phyloP scores from a whole-genome alignment of 2,797 vertebrate genomes.

The Anabacerthia variegaticeps region DNA sequence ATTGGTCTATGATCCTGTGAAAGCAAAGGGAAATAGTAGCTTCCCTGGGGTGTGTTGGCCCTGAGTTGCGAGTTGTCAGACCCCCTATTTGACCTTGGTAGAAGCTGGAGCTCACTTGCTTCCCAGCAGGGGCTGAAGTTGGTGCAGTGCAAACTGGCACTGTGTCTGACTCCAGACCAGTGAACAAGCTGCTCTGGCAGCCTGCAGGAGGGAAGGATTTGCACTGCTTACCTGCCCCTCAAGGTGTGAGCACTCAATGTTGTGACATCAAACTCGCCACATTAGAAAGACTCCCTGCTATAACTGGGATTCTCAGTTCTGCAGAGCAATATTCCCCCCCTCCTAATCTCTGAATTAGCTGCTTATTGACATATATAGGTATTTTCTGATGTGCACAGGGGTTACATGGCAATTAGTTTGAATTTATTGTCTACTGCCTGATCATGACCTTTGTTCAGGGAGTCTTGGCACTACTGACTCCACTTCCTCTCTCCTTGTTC shows the following conservation, averaged over 20 bases:
- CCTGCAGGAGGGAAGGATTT: background rate
- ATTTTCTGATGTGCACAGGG: background rate
- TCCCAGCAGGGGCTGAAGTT: accelerated
- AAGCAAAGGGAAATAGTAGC: background rate
- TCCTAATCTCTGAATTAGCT: background rate
- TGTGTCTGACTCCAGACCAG: background rate
- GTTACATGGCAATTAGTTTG: background rate
- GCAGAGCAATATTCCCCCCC: background rate
- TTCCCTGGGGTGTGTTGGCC: background rate
- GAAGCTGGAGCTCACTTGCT: background rate
- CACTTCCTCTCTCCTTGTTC: background rate
- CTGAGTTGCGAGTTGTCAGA: background rate
- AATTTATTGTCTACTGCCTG: background rate
- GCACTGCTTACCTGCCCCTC: background rate
- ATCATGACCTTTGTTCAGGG: background rate
- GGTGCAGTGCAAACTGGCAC: too few species aligned
- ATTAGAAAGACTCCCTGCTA: background rate
- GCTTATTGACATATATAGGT: background rate
- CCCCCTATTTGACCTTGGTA: background rate
- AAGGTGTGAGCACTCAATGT: accelerated
- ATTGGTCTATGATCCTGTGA: background rate
- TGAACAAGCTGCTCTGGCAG: background rate
- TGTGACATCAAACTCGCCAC: background rate
- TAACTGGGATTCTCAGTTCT: background rate
- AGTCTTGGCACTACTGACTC: background rate